Conservation (phyloP, 1,140 invertebrate species). For the Drosophila asahinai region DNA sequence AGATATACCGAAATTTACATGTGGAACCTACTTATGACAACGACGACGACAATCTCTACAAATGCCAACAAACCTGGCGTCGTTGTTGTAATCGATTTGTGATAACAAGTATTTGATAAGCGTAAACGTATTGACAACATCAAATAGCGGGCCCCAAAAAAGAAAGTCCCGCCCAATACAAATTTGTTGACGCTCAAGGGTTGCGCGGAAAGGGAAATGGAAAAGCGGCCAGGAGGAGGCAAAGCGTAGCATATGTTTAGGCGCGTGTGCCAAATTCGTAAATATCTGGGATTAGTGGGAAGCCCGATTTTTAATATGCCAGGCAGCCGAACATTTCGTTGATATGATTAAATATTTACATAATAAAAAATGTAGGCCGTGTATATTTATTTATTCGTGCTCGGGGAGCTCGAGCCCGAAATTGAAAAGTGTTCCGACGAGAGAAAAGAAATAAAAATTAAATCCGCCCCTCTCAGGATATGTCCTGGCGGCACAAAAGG, state of each 20-base stretch:
- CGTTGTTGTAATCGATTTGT: conserved; percentile 75
- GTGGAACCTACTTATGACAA: conserved; percentile 38
- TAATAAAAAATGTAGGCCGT: conserved; percentile 71
- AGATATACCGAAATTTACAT: conserved; percentile 27
- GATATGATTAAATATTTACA: conserved; percentile 84
- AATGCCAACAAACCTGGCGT: conserved; percentile 56
- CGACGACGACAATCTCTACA: conserved; percentile 54
- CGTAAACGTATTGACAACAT: conserved; percentile 78
- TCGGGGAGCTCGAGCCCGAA: conserved; percentile 12
- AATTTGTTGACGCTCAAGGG: conserved; percentile 55
- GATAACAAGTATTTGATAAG: conserved; percentile 83
- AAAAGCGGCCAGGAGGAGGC: conserved; percentile 1
- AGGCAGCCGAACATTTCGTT: conserved; percentile 52
- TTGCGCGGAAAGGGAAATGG: conserved; percentile 13
- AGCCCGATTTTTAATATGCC: conserved; percentile 63
- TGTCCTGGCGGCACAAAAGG: conserved; percentile 43
- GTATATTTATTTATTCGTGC: conserved; percentile 68
- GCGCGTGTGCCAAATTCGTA: conserved; percentile 70
- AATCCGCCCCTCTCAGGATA: conserved; percentile 11
- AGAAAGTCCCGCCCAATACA: conserved; percentile 36
- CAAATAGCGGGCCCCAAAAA: conserved; percentile 52
- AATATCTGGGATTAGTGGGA: conserved; percentile 54
- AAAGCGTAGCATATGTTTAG: conserved; percentile 60
- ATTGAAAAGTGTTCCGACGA: conserved; percentile 60
- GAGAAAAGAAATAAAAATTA: conserved; percentile 17